Base-by-base conservation (phyloP, 2,888 invertebrate species). In the Reticulitermes lucifugus region DNA sequence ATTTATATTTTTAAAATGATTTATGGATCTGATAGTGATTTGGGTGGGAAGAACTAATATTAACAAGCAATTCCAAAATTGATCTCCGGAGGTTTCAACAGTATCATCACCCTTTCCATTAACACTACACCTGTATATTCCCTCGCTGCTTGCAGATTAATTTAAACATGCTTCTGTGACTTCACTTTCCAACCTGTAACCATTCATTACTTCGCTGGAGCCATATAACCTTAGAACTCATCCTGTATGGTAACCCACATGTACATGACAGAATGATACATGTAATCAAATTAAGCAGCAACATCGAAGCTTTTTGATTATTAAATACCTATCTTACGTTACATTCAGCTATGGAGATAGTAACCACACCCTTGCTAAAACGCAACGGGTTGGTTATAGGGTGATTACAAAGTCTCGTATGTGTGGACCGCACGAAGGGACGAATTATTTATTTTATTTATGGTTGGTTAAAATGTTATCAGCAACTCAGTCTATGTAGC, bases 241-340 rank as follows among this genome's bases (percentile, higher is more conserved):
- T 77, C 77, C 14, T 46, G 46, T 46, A 46, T 77, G 77, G 43
- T 77, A 41, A 41, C 81, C 81, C 81, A 60, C 65, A 35, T 41
- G n/a, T 65, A 43, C 70, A 70, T 81, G 81, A 81, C 81, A 81
- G 70, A 81, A 81, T 81, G 81, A 81, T 81, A 81, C 81, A 81
- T 81, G 81, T 70, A 81, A 81, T 81, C 81, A 81, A 81, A 81
- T 81, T 81, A 81, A 81, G 70, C 81, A 65, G 60, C n/a, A 70
- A 41, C 81, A 81, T 81, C 70, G 81, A 81, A 81, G 81, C 81
- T 81, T 81, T 81, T 81, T 81, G 81, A 81, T 81, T 81, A 81
- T 81, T 81, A 81, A 81, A 81, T 70, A 81, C 81, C 70, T 81
- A 81, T 81, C 81, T 81, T 81, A 60, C 80, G 35, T 80, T 80